These are phyloP conservation scores for Tiliacea aurago DNA, from an alignment of 2,888 invertebrate species.

Conservation along the genomic window DNA sequence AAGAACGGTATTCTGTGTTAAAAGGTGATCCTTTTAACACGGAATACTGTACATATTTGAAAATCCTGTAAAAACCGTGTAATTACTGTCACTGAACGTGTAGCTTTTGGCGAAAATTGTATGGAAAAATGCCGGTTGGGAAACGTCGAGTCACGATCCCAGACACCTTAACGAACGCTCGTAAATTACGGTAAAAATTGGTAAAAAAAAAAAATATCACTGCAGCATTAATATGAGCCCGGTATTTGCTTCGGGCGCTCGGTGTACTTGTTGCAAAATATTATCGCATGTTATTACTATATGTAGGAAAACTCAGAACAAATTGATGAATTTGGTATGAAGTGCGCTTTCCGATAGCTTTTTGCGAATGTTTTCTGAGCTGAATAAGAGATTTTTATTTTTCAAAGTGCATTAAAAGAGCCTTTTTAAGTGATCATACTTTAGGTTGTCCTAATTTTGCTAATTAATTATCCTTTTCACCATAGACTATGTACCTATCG, in stretches of 20 bases:
- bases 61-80: conserved; percentile 63
- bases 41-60: conserved; percentile 60
- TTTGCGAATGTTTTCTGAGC: conserved; percentile 8
- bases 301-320: conserved; percentile 17
- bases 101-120: conserved; percentile 67
- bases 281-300: conserved; percentile 43
- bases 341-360: conserved; percentile 14
- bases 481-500: neutral
- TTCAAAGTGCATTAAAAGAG: neutral
- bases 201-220: conserved; percentile 63
- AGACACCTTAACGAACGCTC: conserved; percentile 54
- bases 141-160: conserved; percentile 71
- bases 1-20: no score
- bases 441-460: no score
- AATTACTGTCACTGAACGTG: conserved; percentile 69
- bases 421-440: no score
- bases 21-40: neutral
- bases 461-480: no score
- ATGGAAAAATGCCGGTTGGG: conserved; percentile 66
- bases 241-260: conserved; percentile 45
- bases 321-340: conserved; percentile 31
- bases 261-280: conserved; percentile 51
- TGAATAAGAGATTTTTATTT: neutral
- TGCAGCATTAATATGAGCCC: conserved; percentile 48
- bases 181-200: conserved; percentile 73